Conservation (phyloP, 2,113 vertebrate species). For the Ivindomyrus marchei region DNA sequence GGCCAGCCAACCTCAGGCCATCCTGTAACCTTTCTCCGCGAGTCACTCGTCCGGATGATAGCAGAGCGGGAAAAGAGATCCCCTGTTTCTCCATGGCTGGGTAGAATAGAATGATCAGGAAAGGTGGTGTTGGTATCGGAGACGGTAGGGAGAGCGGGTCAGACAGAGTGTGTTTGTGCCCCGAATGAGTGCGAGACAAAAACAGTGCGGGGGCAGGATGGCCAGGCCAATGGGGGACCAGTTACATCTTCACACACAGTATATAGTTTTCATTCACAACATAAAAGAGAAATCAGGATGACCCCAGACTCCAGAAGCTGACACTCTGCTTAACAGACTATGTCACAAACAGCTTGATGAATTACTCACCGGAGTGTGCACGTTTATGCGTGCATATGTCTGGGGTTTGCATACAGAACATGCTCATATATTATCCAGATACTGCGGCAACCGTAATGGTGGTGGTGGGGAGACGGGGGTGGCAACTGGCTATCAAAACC, state of each 20-base stretch:
- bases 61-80: conserved; percentile 35
- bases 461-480: not conserved
- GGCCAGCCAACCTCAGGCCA: not conserved
- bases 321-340: conserved; percentile 45
- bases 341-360: conserved; percentile 45
- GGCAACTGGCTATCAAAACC: not conserved
- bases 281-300: conserved; percentile 55
- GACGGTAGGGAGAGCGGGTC: conserved; percentile 34
- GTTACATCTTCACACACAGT: conserved; percentile 52
- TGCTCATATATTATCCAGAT: not conserved
- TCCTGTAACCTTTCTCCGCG: conserved; percentile 22
- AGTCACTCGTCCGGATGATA: conserved; percentile 34
- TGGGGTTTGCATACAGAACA: not conserved
- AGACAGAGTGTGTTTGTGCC: conserved; percentile 38
- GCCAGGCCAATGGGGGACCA: conserved; percentile 22
- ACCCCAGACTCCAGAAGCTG: conserved; percentile 36
- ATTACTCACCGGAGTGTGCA: not conserved
- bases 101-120: conserved; percentile 46
- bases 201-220: conserved; percentile 28
- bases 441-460: not conserved
- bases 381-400: conserved; percentile 4
- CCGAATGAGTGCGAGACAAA: conserved; percentile 46
- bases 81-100: conserved; percentile 42
- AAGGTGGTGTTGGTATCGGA: conserved; percentile 40
- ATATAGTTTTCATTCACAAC: conserved; percentile 69